Evolutionary conservation across 2,113 vertebrate genomes (phyloP).

Genomic region (Aphyosemion australe): DNA sequence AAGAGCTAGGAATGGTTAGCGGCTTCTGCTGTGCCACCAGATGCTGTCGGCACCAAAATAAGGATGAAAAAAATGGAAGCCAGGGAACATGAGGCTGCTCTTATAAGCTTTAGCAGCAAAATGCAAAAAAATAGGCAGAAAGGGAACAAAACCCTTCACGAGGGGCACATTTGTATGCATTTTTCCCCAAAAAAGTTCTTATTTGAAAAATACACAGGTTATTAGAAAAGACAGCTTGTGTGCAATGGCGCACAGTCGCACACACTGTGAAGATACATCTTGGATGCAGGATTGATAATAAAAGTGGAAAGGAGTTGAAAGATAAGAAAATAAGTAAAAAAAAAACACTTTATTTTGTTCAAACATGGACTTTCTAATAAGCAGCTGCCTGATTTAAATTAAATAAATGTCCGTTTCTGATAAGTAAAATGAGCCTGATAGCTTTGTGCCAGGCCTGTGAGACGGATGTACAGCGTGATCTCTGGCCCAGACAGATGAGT

Average conservation of each 20-base stretch:
- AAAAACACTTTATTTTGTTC: background rate
- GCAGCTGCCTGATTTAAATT: too few relatives aligned
- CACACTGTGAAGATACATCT: background rate
- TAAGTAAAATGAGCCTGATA: background rate
- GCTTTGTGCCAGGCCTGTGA: too few relatives aligned
- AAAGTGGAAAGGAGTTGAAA: background rate
- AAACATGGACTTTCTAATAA: too few relatives aligned
- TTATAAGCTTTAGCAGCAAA: background rate
- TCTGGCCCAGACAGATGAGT: conserved; percentile 22
- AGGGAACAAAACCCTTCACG: background rate
- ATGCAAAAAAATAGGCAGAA: conserved; percentile 3
- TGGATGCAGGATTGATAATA: background rate
- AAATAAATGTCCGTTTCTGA: too few relatives aligned
- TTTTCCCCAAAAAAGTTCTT: too few relatives aligned
- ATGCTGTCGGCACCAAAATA: conserved; percentile 13
- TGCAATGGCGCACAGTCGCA: too few relatives aligned
- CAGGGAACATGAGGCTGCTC: background rate
- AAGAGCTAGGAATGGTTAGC: conserved; percentile 12
- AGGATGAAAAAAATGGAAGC: background rate
- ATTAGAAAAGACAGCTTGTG: too few relatives aligned
- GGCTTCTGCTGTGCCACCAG: background rate
- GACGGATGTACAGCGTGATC: background rate
- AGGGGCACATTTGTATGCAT: too few relatives aligned
- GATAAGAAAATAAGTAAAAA: too few relatives aligned
- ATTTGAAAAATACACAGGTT: too few relatives aligned